Evolutionary conservation across 2,888 invertebrate genomes (phyloP).

Genomic region (Cephalotes varians): DNA sequence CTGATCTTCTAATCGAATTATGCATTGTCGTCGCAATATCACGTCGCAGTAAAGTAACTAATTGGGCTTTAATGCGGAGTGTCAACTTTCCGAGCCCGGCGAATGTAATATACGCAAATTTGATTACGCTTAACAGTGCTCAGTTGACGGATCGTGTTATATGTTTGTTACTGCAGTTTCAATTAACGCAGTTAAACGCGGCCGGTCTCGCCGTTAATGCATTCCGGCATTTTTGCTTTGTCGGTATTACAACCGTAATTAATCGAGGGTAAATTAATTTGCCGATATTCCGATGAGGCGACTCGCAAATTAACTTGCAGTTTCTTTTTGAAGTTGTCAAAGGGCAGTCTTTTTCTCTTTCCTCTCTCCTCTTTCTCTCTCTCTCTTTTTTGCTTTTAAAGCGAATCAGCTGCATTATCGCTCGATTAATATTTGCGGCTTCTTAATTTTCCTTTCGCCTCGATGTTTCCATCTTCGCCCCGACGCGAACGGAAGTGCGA

Average conservation of each 20-base stretch:
- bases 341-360: neutral
- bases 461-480: neutral
- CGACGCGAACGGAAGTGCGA: neutral
- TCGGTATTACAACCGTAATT: slow-evolving; percentile 43
- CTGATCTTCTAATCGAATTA: slow-evolving; percentile 57
- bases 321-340: slow-evolving; percentile 36
- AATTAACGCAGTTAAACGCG: slow-evolving; percentile 51
- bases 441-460: slow-evolving; percentile 19
- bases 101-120: slow-evolving; percentile 49
- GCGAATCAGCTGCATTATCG: neutral
- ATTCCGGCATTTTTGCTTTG: slow-evolving; percentile 45
- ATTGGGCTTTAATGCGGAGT: slow-evolving; percentile 49
- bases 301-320: slow-evolving; percentile 30
- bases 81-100: slow-evolving; percentile 36
- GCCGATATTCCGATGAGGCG: slow-evolving; percentile 22
- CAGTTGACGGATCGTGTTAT: slow-evolving; percentile 46
- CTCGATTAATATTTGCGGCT: slow-evolving; percentile 35
- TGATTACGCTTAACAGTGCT: slow-evolving; percentile 48
- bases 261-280: slow-evolving; percentile 47
- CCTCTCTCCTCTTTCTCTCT: too few relatives aligned
- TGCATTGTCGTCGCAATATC: slow-evolving; percentile 41
- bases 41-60: slow-evolving; percentile 37
- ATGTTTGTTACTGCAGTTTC: slow-evolving; percentile 44
- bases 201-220: slow-evolving; percentile 9
- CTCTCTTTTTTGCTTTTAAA: neutral